Evolutionary conservation across 2,797 vertebrate genomes (phyloP).

Genomic region (Acanthurus lineatus): DNA sequence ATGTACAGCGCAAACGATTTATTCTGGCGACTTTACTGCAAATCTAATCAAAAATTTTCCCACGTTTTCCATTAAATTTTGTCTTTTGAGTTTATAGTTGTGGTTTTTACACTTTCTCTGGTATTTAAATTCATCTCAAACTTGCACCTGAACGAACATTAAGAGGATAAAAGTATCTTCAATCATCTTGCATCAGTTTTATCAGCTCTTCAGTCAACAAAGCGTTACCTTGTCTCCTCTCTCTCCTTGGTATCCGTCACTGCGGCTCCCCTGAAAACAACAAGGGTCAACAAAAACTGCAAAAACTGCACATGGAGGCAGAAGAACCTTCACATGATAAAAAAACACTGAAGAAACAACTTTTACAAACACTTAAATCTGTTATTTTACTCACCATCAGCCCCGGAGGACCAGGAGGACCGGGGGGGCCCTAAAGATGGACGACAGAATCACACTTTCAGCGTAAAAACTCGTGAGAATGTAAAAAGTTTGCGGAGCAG

Average conservation of each 20-base stretch:
- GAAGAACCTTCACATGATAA: neutral
- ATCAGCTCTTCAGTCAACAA: conserved; percentile 1
- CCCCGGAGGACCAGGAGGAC: conserved; percentile 89
- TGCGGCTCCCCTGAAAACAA: conserved; percentile 90
- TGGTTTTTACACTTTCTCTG: conserved; percentile 14
- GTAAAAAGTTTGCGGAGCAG: too few species aligned
- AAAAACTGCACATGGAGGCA: neutral
- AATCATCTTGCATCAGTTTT: too few species aligned
- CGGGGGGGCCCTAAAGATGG: conserved; percentile 86
- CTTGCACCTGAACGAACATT: too few species aligned
- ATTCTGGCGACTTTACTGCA: too few species aligned
- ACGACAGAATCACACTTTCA: conserved; percentile 16
- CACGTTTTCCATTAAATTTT: neutral
- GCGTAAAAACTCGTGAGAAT: neutral
- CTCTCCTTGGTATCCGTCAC: conserved; percentile 92
- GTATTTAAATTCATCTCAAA: neutral
- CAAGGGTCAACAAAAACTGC: conserved; percentile 38
- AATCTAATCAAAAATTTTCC: neutral
- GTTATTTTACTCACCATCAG: conserved; percentile 86
- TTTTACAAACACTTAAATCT: neutral
- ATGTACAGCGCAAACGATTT: too few species aligned
- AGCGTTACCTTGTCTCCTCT: conserved; percentile 94
- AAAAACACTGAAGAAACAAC: neutral
- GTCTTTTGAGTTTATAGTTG: neutral
- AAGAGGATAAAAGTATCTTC: conserved; percentile 22